Conservation (phyloP, 2,113 vertebrate genomes). For the Gopherus evgoodei region DNA sequence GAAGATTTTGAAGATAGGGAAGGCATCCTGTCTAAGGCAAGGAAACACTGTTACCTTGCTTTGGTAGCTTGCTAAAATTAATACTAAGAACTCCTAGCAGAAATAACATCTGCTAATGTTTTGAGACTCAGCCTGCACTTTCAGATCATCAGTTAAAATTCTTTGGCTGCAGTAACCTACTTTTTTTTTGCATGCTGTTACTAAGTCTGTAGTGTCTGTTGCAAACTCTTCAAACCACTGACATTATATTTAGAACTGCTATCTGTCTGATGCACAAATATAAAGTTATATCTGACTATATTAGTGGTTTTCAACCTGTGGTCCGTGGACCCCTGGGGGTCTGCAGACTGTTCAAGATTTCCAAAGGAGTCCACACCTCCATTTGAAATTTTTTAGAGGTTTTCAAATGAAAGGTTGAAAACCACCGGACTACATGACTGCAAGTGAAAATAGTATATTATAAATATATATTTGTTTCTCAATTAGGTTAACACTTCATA, state of each 20-base stretch:
- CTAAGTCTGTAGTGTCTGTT: neutral
- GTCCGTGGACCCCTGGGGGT: neutral
- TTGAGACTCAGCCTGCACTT: neutral
- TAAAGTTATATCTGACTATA: neutral
- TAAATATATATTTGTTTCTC: neutral
- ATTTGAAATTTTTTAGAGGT: neutral
- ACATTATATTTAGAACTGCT: neutral
- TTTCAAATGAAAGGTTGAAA: neutral
- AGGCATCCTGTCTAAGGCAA: neutral
- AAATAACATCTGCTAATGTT: neutral
- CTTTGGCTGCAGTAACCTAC: neutral
- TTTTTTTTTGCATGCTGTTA: neutral
- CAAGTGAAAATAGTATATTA: neutral
- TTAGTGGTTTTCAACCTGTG: neutral
- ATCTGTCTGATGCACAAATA: neutral
- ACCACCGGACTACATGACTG: neutral
- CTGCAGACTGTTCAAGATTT: neutral
- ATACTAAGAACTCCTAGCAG: neutral
- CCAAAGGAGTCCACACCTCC: neutral
- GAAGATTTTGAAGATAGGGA: neutral
- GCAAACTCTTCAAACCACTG: neutral
- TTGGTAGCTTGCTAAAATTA: neutral
- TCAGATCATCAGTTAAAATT: neutral
- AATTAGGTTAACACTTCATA: neutral
- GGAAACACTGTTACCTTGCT: neutral